Evolutionary conservation across 1,140 invertebrate species (phyloP).

Genomic region (Coelopa frigida): DNA sequence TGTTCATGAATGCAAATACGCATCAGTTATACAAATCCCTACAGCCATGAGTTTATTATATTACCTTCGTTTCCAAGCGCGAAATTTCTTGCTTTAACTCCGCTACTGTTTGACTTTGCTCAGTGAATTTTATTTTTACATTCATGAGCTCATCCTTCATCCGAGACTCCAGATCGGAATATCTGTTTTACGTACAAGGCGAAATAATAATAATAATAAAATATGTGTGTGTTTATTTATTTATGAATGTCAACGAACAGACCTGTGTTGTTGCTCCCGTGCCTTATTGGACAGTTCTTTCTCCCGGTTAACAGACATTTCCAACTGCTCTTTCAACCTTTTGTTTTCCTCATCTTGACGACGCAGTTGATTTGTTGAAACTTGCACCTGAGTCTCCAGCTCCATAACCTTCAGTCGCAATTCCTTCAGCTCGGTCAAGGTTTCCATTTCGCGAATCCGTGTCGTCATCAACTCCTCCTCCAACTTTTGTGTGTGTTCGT

Average conservation of each 20-base stretch:
- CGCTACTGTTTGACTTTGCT: conserved; percentile 88
- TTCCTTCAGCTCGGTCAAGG: conserved; percentile 88
- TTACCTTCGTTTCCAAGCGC: conserved; percentile 83
- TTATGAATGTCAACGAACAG: neutral
- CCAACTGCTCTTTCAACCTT: conserved; percentile 67
- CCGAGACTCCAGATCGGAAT: conserved; percentile 72
- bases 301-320: conserved; percentile 62
- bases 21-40: conserved; percentile 1
- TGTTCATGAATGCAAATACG: conserved; percentile 41
- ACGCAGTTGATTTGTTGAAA: conserved; percentile 87
- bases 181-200: no score
- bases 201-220: no score
- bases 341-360: conserved; percentile 92
- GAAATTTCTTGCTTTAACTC: conserved; percentile 93
- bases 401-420: conserved; percentile 95
- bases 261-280: conserved; percentile 77
- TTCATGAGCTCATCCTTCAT: conserved; percentile 94
- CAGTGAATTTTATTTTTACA: conserved; percentile 87
- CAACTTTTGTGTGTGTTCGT: conserved; percentile 65
- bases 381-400: conserved; percentile 95
- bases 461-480: conserved; percentile 91
- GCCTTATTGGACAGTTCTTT: conserved; percentile 68
- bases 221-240: neutral
- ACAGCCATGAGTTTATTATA: neutral
- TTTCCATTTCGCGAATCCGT: conserved; percentile 84